Evolutionary conservation across 2,113 vertebrate species (phyloP).

Genomic region (Craseonycteris thonglongyai): DNA sequence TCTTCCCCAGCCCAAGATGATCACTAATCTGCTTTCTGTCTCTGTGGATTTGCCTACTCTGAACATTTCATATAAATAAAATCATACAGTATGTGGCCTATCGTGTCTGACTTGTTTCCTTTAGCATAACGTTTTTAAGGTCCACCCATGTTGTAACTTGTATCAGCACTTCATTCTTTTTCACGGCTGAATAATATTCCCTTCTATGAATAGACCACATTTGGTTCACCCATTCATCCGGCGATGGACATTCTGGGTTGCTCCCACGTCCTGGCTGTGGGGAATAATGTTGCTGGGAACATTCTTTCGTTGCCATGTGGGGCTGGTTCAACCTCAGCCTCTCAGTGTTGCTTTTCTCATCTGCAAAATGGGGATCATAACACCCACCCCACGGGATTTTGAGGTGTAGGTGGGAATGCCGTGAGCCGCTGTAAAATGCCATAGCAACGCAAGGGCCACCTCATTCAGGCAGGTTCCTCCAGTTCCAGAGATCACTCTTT

Average conservation of each 20-base stretch:
- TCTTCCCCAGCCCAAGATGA: too few species aligned
- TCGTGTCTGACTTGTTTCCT: rapidly evolving
- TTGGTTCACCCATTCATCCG: rapidly evolving
- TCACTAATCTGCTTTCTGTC: not conserved
- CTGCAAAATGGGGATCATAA: not conserved
- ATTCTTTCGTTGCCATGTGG: rapidly evolving
- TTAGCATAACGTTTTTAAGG: rapidly evolving
- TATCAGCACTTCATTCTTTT: not conserved
- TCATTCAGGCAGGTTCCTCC: not conserved
- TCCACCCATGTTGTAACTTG: rapidly evolving
- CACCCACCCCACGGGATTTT: not conserved
- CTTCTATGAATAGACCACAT: rapidly evolving
- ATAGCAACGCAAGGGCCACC: rapidly evolving
- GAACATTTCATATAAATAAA: rapidly evolving
- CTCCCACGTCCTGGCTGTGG: rapidly evolving
- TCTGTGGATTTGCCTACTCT: rapidly evolving
- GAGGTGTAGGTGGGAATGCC: not conserved
- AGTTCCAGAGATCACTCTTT: not conserved
- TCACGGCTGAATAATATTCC: not conserved
- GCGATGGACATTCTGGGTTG: rapidly evolving
- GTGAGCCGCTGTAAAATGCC: not conserved
- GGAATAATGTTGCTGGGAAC: rapidly evolving
- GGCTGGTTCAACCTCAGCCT: too few species aligned
- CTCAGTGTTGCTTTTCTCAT: not conserved
- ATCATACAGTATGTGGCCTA: rapidly evolving